Evolutionary conservation across 2,888 invertebrate genomes (phyloP).

Genomic region (Athalia circularis): DNA sequence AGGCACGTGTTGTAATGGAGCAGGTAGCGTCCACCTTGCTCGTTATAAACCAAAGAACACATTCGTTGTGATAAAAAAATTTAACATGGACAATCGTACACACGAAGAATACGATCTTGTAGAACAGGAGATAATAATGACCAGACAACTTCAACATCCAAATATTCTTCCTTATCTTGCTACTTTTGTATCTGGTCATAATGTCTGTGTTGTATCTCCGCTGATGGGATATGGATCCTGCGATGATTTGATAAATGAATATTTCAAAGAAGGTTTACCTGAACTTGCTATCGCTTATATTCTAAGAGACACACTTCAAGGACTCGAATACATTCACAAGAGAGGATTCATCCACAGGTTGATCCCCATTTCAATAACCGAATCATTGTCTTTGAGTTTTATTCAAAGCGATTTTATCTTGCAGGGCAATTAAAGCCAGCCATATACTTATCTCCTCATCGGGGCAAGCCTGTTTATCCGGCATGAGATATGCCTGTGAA

Average conservation of each 20-base stretch:
- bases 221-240: constrained; percentile 91
- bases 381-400: not conserved
- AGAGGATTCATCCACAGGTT: constrained; percentile 91
- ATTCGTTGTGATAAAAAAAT: constrained; percentile 85
- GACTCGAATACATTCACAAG: constrained; percentile 89
- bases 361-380: constrained; percentile 11
- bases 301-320: constrained; percentile 85
- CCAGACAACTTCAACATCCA: constrained; percentile 86
- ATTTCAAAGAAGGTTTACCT: constrained; percentile 86
- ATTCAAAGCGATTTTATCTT: constrained; percentile 51
- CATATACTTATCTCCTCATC: constrained; percentile 87
- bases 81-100: constrained; percentile 82
- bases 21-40: constrained; percentile 83
- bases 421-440: constrained; percentile 87
- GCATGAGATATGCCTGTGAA: constrained; percentile 86
- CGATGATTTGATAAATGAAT: constrained; percentile 84
- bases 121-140: constrained; percentile 87
- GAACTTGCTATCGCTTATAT: constrained; percentile 89
- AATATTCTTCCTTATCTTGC: constrained; percentile 86
- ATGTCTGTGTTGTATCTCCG: constrained; percentile 88
- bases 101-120: constrained; percentile 80
- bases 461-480: constrained; percentile 85
- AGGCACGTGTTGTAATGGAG: constrained; percentile 82
- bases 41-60: constrained; percentile 80
- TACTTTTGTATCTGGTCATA: constrained; percentile 86